These are phyloP conservation scores for human (Homo sapiens) DNA, from an alignment of 2,113 vertebrate species.

Conservation along the genomic window GRCh38 chr15:47051001-47051500, in stretches of 20 bases:
- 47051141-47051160: not conserved
- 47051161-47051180: not conserved
- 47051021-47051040: not conserved
- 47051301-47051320: not conserved
- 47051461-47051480: not conserved
- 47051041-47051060: not conserved
- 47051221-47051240: not conserved
- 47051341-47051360: not conserved
- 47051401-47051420: not conserved
- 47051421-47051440: not conserved
- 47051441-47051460: not conserved
- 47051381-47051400: not conserved
- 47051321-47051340: not conserved
- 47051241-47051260: not conserved
- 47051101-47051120: not conserved
- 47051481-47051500: not conserved
- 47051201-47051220: not conserved
- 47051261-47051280: not conserved
- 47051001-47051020: not conserved
- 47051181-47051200: not conserved
- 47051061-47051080: not conserved
- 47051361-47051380: not conserved
- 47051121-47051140: not conserved
- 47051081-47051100: not conserved
- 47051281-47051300: not conserved